Evolutionary conservation across 2,888 invertebrate genomes (phyloP), one percentile per base, ranked within the genome.

Genomic region (Drosophila koepferae): DNA sequence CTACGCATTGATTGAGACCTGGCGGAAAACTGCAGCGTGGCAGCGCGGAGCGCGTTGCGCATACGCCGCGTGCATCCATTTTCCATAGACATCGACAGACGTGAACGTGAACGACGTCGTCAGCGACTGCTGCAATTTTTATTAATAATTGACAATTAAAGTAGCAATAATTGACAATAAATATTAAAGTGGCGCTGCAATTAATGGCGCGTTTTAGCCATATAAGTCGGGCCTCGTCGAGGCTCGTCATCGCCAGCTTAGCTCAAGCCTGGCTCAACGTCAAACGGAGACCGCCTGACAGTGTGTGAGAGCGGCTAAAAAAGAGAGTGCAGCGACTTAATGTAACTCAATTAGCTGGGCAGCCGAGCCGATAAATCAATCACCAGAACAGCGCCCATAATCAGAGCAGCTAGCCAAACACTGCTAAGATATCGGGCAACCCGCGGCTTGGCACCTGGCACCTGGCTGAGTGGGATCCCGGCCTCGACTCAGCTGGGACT

Each of bases 131-230:
- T 7, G 31, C 70, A 67, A 74, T 81, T 80, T 86, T 85, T 88
- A 89, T 85, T 88, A 89, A 89, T 87, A 87, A 87, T 87, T 87
- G 86, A 88, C 86, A 87, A 89, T 87, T 88, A 88, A 89, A 77
- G 77, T 81, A 82, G 77, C 86, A 86, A 88, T 87, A 87, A 87
- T 87, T 87, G 86, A 89, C 86, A 87, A 88, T 86, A 89, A 85
- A 87, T 86, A 85, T 88, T 85, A 84, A 81, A 86, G 81, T 81
- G 44, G 61, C 74, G 70, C 71, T 63, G 74, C 86, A 89, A 89
- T 87, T 88, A 89, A 87, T 86, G 86, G 77, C 88, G 76, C 86
- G 74, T 86, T 81, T 87, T 81, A 81, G 83, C 86, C 86, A 87
- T 89, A 86, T 89, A 89, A 59, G 81, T 80, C 62, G 38, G 59